Conservation (phyloP, 2,888 invertebrate species). For the Drosophila ustulata region DNA sequence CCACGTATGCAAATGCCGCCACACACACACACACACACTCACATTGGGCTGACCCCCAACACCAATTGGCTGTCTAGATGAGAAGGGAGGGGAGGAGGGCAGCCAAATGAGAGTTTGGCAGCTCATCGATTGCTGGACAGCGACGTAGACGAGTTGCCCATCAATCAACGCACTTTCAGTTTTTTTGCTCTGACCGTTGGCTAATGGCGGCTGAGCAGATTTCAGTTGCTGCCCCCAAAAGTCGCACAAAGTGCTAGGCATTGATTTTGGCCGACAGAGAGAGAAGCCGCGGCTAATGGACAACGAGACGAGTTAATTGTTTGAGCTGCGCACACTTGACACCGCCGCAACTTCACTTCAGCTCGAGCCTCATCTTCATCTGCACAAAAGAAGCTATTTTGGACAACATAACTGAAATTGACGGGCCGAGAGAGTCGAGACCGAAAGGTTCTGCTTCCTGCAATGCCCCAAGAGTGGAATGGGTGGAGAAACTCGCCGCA, state of each 20-base stretch:
- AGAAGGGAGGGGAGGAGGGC: constrained; percentile 6
- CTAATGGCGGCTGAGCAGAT: constrained; percentile 35
- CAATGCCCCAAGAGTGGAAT: constrained; percentile 21
- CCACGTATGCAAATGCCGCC: constrained; percentile 60
- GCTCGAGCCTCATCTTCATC: constrained; percentile 3
- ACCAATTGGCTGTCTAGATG: constrained; percentile 46
- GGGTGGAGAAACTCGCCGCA: constrained; percentile 37
- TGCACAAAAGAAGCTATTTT: constrained; percentile 61
- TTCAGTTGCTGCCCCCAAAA: constrained; percentile 29
- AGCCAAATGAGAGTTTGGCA: constrained; percentile 25
- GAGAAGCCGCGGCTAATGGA: constrained; percentile 57
- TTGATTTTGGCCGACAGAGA: constrained; percentile 63
- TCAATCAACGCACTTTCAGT: constrained; percentile 78
- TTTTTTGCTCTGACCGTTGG: constrained; percentile 46
- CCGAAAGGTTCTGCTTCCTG: constrained; percentile 32
- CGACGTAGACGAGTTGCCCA: constrained; percentile 50
- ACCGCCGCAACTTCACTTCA: constrained; percentile 20
- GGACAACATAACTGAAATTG: constrained; percentile 71
- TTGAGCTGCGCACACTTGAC: constrained; percentile 69
- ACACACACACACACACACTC: constrained; percentile 20
- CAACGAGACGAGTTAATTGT: constrained; percentile 76
- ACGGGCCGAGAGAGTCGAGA: constrained; percentile 45
- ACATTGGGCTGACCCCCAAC: constrained; percentile 63
- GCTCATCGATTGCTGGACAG: constrained; percentile 23
- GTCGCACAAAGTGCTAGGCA: constrained; percentile 62